Percentiles rank a stretch among this genome's conserved stretches.
phyloP scores from a whole-genome alignment of 2,113 vertebrate species.

The Stigmatopora nigra region DNA sequence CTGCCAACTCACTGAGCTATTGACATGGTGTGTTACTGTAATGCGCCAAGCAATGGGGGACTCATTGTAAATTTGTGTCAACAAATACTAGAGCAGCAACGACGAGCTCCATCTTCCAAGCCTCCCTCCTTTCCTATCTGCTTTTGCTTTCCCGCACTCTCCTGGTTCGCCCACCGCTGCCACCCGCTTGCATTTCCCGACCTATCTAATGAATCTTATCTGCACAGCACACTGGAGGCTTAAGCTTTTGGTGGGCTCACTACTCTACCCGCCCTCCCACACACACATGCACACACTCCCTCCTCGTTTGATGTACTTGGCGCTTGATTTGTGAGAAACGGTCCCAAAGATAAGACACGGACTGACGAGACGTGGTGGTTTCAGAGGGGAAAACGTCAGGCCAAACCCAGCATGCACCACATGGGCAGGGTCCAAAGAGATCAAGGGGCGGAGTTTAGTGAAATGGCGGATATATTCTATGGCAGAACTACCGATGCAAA shows the following conservation, averaged over 20 bases:
- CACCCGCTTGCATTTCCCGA: constrained; percentile 56
- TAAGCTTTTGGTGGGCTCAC: constrained; percentile 61
- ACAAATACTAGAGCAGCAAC: constrained; percentile 62
- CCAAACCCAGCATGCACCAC: constrained; percentile 31
- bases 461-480: constrained; percentile 48
- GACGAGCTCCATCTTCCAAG: constrained; percentile 50
- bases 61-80: constrained; percentile 65
- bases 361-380: constrained; percentile 40
- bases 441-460: constrained; percentile 15
- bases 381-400: constrained; percentile 39
- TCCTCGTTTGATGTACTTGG: constrained; percentile 51
- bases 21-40: constrained; percentile 66
- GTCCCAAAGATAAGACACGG: constrained; percentile 49
- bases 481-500: constrained; percentile 49
- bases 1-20: constrained; percentile 58
- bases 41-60: constrained; percentile 60
- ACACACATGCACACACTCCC: constrained; percentile 17
- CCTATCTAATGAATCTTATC: constrained; percentile 71
- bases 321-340: constrained; percentile 53
- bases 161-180: constrained; percentile 27
- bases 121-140: constrained; percentile 13
- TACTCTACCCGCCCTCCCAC: constrained; percentile 28
- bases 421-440: constrained; percentile 15
- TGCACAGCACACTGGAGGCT: constrained; percentile 60
- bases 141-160: constrained; percentile 18